Percentiles rank a stretch among this genome's conserved stretches.
These are phyloP conservation scores for Platalea minor DNA, from an alignment of 2,797 vertebrate species.

Conservation along the genomic window DNA sequence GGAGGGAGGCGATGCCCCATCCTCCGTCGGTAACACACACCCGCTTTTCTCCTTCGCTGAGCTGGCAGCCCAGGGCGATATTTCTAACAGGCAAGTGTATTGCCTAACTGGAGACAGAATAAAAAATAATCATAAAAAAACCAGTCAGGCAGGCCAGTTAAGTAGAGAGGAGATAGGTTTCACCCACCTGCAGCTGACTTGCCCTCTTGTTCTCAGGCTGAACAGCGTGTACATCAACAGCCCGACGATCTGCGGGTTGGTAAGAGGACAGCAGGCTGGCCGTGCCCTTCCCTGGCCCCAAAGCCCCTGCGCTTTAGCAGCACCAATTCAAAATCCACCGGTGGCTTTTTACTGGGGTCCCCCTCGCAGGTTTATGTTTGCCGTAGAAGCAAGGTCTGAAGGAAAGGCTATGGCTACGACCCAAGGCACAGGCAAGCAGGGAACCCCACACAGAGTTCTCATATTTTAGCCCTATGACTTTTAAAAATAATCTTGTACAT, in stretches of 20 bases:
- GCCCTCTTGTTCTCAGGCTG: constrained; percentile 41
- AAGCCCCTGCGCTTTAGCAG: accelerated
- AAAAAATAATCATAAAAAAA: constrained; percentile 60
- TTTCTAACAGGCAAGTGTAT: constrained; percentile 33
- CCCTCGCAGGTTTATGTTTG: accelerated
- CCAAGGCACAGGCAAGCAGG: neutral
- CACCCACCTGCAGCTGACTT: constrained; percentile 56
- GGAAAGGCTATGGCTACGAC: neutral
- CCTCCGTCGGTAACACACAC: neutral
- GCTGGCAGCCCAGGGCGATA: constrained; percentile 27
- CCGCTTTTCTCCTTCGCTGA: constrained; percentile 37
- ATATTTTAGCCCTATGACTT: neutral
- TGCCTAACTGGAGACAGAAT: constrained; percentile 39
- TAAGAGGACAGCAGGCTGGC: neutral
- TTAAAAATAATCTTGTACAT: neutral
- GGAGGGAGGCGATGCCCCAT: neutral
- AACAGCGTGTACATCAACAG: neutral
- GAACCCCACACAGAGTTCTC: neutral
- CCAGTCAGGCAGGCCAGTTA: constrained; percentile 5
- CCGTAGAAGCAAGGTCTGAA: neutral
- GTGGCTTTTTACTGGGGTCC: neutral
- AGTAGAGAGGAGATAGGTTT: constrained; percentile 8
- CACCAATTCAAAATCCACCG: accelerated
- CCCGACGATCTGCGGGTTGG: neutral
- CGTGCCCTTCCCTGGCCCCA: neutral